Evolutionary conservation across 1,140 invertebrate genomes (phyloP), one percentile per base, ranked within the genome.

Genomic region (Leptonema lineaticorne): DNA sequence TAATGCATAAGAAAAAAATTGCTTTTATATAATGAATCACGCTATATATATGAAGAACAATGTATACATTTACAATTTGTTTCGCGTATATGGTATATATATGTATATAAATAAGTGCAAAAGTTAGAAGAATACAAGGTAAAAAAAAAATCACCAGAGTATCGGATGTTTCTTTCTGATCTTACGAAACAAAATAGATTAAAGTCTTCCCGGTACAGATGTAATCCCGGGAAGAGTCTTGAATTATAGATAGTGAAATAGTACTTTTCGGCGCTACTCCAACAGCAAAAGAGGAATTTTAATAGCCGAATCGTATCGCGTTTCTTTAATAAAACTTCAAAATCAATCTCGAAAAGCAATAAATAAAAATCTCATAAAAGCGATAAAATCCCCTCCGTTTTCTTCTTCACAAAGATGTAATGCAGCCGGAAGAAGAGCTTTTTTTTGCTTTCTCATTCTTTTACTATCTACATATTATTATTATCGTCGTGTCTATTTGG

Each of bases 291-390:
- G 22, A 26, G 27, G 50, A 53, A 53, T 53, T 53, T 53, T 53
- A 53, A 53, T 24, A 53, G 50, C 50, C 50, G n/a, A 26, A 11
- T 53, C 50, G 50, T 53, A 53, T 53, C 50, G 50, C 20, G 50
- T 53, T 53, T 24, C 50, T 53, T 41, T 53, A 53, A 53, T 53
- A 53, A 53, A 41, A 53, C 46, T 53, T 53, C 50, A 53, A 53
- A 53, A 53, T 53, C 50, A 53, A 53, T 53, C 22, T 24, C 7
- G 50, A 11, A 53, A 24, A 5, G 50, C 50, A n/a, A 53, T 53
- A 53, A 53, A 53, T 53, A 53, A 53, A 53, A 53, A 22, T 53
- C 50, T 24, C 50, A 24, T 14, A 11, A 41, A 16, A 41, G 16
- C 37, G 37, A 41, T 41, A 41, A 41, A 24, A 24, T 9, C 50